Evolutionary conservation across 2,797 vertebrate species (phyloP).

Genomic region (Delichon dasypus): DNA sequence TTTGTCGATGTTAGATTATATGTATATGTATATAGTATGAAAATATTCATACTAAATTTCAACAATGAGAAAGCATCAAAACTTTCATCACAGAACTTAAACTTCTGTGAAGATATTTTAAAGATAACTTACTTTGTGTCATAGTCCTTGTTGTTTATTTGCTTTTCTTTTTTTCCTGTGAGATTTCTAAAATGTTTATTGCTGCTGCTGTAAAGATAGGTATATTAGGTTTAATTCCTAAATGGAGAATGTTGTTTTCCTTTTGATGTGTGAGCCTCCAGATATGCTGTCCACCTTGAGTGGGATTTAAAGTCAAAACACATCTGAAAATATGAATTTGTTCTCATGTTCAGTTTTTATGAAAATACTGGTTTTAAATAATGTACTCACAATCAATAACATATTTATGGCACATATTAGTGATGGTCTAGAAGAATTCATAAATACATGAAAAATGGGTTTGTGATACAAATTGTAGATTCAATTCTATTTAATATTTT

Average conservation of each 20-base stretch:
- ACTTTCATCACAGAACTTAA: background rate
- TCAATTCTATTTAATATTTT: constrained; percentile 21
- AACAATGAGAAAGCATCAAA: background rate
- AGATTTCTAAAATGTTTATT: background rate
- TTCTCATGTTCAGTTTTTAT: constrained; percentile 16
- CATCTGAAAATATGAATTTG: constrained; percentile 5
- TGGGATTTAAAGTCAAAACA: constrained; percentile 21
- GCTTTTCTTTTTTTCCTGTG: background rate
- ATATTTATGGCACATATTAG: constrained; percentile 50
- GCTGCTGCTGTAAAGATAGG: background rate
- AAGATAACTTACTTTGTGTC: background rate
- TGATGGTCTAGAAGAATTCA: constrained; percentile 49
- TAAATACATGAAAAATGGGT: constrained; percentile 64
- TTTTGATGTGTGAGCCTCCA: background rate
- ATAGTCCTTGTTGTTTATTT: background rate
- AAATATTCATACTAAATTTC: background rate
- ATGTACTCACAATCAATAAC: constrained; percentile 47
- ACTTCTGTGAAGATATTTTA: background rate
- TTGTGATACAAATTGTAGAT: constrained; percentile 53
- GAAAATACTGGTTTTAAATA: constrained; percentile 44
- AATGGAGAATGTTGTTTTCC: background rate
- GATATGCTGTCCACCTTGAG: background rate
- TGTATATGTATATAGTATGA: too few species aligned
- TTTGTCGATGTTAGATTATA: background rate
- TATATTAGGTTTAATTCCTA: background rate